Percentiles rank a stretch among this genome's conserved stretches.
Evolutionary conservation across 2,113 vertebrate species (phyloP).

Genomic region (Xenopus laevis): DNA sequence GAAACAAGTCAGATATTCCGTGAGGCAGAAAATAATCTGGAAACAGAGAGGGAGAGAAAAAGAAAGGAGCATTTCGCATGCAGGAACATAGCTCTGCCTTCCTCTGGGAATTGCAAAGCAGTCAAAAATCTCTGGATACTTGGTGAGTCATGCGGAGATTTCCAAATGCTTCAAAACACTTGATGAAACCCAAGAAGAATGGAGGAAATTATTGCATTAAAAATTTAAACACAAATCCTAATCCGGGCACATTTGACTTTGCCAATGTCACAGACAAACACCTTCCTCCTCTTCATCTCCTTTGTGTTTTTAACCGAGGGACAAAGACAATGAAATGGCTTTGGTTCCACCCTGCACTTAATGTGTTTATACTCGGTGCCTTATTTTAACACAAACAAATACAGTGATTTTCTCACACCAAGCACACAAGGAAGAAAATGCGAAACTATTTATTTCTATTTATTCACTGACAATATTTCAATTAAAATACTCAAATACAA

Average conservation of each 20-base stretch:
- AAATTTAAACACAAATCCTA: conserved; percentile 43
- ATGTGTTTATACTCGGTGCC: too few species aligned
- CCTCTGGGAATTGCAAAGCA: conserved; percentile 11
- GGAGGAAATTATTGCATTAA: conserved; percentile 44
- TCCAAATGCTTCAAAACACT: conserved; percentile 32
- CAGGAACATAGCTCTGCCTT: not conserved
- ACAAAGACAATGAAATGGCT: not conserved
- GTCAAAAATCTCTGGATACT: conserved; percentile 20
- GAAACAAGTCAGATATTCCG: not conserved
- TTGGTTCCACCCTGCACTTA: too few species aligned
- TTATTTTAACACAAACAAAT: too few species aligned
- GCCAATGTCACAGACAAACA: conserved; percentile 22
- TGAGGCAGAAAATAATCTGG: not conserved
- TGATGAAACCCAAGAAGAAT: conserved; percentile 38
- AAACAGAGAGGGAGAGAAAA: not conserved
- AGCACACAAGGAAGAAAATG: too few species aligned
- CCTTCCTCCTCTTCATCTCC: too few species aligned
- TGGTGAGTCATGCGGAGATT: conserved; percentile 15
- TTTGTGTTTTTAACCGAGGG: too few species aligned
- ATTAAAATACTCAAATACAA: too few species aligned
- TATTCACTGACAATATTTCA: too few species aligned
- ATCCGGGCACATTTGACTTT: conserved; percentile 36
- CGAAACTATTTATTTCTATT: too few species aligned
- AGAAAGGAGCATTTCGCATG: not conserved
- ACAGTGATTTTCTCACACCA: too few species aligned